Base-by-base conservation (phyloP, 2,888 invertebrate species). In the Melipona bicolor region DNA sequence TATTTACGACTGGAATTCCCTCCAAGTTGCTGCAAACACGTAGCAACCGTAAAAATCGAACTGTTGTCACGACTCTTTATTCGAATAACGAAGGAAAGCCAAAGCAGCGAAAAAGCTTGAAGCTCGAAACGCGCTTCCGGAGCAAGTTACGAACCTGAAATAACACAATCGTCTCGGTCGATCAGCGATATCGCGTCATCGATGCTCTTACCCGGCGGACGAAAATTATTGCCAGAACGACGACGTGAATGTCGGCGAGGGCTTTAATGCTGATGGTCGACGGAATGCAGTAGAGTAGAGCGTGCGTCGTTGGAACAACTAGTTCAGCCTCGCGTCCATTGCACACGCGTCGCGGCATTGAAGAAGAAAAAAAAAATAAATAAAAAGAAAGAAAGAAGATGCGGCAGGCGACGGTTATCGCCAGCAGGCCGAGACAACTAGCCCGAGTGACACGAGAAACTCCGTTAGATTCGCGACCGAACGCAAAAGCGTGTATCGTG, bases 211-310 rank as follows among this genome's bases (percentile, higher is more conserved):
- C 83, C 79, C 77, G 80, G 50, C 74, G 73, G 24, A 24, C 43
- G 74, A 68, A 88, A 88, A 85, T 88, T 88, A 88, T 87, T 69
- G 79, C 79, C 50, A 27, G 64, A 54, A 70, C 83, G 79, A 87
- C 83, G 79, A 73, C 87, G 81, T 88, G 88, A 88, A 85, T 88
- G 87, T 84, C 84, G 79, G 32, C 17, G 78, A 78, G 69, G 43
- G 43, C 50, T 83, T 87, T 50, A 76, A 76, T 76, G 50, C 70
- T 70, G 36, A 59, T 43, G 59, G 62, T 61, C 65, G 70, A 75
- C 54, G 88, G 88, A 86, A 88, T 88, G 84, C 75, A 68, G 56
- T n/a, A 56, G n/a, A 56, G 56, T 73, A 73, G 19, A 64, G 32
- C 5, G 64, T 74, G 70, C 77, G 81, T 88, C 88, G 88, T 62